Conservation (phyloP, 1,140 invertebrate species). For the Drosophila chauvacae region DNA sequence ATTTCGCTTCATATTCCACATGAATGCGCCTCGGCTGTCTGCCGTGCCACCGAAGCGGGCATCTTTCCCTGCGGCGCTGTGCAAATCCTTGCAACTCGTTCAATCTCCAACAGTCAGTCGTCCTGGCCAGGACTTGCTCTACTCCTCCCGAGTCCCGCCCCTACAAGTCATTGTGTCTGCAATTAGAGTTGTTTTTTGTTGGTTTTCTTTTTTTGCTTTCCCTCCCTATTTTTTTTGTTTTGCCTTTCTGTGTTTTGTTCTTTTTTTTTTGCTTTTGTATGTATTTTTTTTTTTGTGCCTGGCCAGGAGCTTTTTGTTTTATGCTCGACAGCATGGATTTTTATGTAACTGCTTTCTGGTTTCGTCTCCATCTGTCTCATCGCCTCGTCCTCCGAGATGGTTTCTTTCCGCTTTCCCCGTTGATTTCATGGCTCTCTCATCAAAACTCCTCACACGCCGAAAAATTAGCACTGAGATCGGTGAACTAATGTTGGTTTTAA, state of each 20-base stretch:
- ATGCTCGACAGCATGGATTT: constrained; percentile 79
- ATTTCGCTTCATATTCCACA: constrained; percentile 83
- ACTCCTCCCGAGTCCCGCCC: constrained; percentile 17
- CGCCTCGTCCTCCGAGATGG: constrained; percentile 31
- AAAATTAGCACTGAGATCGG: not conserved
- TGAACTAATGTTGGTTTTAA: not conserved
- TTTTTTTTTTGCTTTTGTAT: constrained; percentile 42
- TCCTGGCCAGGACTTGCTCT: constrained; percentile 22
- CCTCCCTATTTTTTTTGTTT: constrained; percentile 22
- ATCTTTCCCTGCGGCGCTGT: constrained; percentile 69
- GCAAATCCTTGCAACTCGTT: constrained; percentile 82
- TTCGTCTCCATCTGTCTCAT: constrained; percentile 54
- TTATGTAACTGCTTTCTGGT: constrained; percentile 81
- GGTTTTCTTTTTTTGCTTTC: constrained; percentile 60
- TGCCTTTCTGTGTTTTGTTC: constrained; percentile 51
- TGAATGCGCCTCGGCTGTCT: constrained; percentile 77
- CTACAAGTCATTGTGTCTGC: constrained; percentile 77
- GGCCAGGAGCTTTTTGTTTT: constrained; percentile 79
- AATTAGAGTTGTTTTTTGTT: constrained; percentile 81
- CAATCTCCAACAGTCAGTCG: constrained; percentile 56
- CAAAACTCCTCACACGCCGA: constrained; percentile 7
- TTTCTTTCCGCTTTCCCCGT: constrained; percentile 61
- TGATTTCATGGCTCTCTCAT: constrained; percentile 69
- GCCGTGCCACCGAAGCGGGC: constrained; percentile 59
- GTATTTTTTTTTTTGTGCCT: constrained; percentile 56